Evolutionary conservation across 2,888 invertebrate species (phyloP), one percentile per base, ranked within the genome.

Genomic region (Drosophila neonasuta): DNA sequence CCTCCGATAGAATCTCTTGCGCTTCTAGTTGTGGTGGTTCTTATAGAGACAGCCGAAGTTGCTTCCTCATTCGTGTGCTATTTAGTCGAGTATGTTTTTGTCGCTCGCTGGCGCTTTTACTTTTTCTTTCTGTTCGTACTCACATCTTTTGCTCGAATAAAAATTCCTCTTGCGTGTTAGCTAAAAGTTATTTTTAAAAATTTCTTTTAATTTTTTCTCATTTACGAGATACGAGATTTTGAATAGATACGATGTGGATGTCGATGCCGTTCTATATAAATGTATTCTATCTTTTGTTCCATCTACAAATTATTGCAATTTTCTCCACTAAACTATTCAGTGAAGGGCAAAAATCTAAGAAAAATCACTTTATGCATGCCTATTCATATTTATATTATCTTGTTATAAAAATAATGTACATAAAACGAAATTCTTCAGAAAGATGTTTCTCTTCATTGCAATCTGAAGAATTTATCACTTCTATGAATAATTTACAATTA

Each of bases 181-280:
- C 90, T 90, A 86, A 89, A 89, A 87, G 89, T 82, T 90, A 90
- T 90, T 90, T 90, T 86, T 90, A 90, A 89, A 90, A 80, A 81
- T 80, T 82, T 81, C 68, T 79, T 80, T 82, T 82, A 76, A 69
- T 80, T 85, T 73, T 74, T 73, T 73, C 81, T 67, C 68, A 65
- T 68, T 84, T 79, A 68, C 78, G 71, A 78, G 78, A 79, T 75
- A 66, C 75, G 74, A 77, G 71, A 84, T 78, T 74, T 84, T 71
- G 76, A 81, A 85, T 79, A 78, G 76, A 61, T 66, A 64, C 68
- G 49, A 68, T 61, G 63, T 60, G 62, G 74, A 58, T 63, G 61
- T 60, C 69, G 65, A 66, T 63, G 54, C n/a, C 51, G 11, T 63
- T 57, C 58, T 70, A 55, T 56, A 59, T 51, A 54, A 71, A 77